Evolutionary conservation across 2,113 vertebrate species (phyloP), one percentile per base, ranked within the genome.

Genomic region (Hyperopisus bebe): DNA sequence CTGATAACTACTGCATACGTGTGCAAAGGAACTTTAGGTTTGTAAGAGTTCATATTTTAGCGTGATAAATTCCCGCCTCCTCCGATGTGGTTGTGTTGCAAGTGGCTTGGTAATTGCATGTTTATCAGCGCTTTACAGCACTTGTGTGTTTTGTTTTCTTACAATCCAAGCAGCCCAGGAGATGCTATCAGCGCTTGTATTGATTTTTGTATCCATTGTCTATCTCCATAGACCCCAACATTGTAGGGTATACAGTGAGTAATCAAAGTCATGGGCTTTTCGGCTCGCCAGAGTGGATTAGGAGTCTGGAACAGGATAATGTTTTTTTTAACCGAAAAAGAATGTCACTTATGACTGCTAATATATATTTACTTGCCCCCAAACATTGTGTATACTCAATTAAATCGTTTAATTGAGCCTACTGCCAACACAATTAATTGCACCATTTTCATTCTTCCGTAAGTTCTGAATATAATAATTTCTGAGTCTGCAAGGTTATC

Each of bases 91-190:
- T 39, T 11, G n/a, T 24, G 47, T 83, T 83, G 46, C 17, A 3
- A 35, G 48, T 47, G 88, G 47, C 15, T 89, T 35, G 46, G 70
- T 89, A 89, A 89, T 80, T 46, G 70, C 7, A 47, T 77, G 70
- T 89, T 89, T 89, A 89, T 89, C 66, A 89, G 70, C 70, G 31
- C 80, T 39, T 51, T 39, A 80, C 88, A 89, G 88, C 47, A 53
- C 88, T 31, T 82, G 62, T 46, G 31, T 89, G 70, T 84, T 84
- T 83, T 89, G 27, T 82, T 89, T 80, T 55, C 77, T 48, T 24
- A 74, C 48, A 89, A 48, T 77, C 48, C 48, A 15, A 31, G 31
- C 42, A 55, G 39, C 70, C 48, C 66, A 51, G 88, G 21, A 80
- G 88, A 47, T 77, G 70, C 88, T 80, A 46, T 35, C 88, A 50